These are phyloP conservation scores for Marcusenius ussheri DNA, from an alignment of 2,113 vertebrate species.

Conservation along the genomic window DNA sequence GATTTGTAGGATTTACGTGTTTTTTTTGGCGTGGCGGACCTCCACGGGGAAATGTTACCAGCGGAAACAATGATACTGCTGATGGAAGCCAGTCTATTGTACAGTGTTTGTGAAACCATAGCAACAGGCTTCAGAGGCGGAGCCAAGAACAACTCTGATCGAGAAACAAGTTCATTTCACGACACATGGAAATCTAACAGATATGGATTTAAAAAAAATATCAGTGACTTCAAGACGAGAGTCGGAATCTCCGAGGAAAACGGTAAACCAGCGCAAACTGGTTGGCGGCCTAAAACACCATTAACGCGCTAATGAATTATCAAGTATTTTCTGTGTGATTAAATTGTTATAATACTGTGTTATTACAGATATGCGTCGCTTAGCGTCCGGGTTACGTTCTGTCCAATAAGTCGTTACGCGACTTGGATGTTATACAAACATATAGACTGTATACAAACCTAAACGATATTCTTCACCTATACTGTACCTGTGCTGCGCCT, in stretches of 20 bases:
- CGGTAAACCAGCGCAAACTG: constrained; percentile 35
- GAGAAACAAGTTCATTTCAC: not conserved
- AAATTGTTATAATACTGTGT: not conserved
- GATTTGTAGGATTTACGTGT: not conserved
- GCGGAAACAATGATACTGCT: not conserved
- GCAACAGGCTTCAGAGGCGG: constrained; percentile 12
- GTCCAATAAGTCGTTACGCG: not conserved
- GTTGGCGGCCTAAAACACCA: constrained; percentile 30
- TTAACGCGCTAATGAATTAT: not conserved
- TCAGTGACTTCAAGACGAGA: constrained; percentile 28
- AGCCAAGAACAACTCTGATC: not conserved
- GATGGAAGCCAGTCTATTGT: not conserved
- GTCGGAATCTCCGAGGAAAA: constrained; percentile 29
- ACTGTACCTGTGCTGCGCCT: not conserved
- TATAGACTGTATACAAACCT: not conserved
- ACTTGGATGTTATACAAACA: not conserved
- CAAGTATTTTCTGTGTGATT: not conserved
- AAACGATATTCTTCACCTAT: not conserved
- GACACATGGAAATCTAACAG: not conserved
- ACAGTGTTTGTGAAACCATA: constrained; percentile 22
- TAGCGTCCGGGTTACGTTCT: not conserved
- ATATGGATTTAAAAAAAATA: constrained; percentile 59
- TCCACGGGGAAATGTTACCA: not conserved
- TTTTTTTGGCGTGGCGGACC: not conserved
- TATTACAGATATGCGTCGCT: not conserved